A percentile compares a stretch with the other conserved stretches of the same genome.
Conservation (phyloP, 2,888 invertebrate species). For the Xanthorhoe spadicearia region DNA sequence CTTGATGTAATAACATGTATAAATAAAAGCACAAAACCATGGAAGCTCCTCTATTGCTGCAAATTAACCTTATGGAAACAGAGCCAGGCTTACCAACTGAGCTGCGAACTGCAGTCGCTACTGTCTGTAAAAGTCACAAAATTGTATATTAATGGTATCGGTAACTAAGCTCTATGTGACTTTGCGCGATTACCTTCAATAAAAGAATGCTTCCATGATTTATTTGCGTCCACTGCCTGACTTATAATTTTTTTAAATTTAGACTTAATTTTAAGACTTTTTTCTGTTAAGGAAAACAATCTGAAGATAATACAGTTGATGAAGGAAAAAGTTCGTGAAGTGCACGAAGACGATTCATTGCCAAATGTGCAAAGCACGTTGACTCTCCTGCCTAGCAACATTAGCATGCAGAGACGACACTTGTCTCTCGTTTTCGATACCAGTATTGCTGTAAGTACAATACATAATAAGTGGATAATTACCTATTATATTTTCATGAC, state of each 20-base stretch:
- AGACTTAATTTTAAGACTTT: not conserved
- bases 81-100: no score
- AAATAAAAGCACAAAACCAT: no score
- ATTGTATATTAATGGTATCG: no score
- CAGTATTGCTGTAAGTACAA: conserved; percentile 58
- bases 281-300: conserved; percentile 58
- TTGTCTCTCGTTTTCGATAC: conserved; percentile 64
- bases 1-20: conserved; percentile 60
- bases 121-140: no score
- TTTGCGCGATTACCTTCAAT: no score
- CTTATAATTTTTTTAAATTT: not conserved
- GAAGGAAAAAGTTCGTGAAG: conserved; percentile 68
- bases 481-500: no score
- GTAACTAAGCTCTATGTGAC: no score
- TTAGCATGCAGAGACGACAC: conserved; percentile 63
- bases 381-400: conserved; percentile 55
- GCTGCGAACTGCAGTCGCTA: no score
- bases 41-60: no score
- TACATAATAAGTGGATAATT: not conserved
- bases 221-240: not conserved
- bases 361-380: conserved; percentile 51
- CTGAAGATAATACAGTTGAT: conserved; percentile 70
- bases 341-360: conserved; percentile 60
- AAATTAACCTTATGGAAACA: no score
- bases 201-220: no score